Evolutionary conservation across 1,140 invertebrate genomes (phyloP).

Genomic region (Neodiprion fabricii): DNA sequence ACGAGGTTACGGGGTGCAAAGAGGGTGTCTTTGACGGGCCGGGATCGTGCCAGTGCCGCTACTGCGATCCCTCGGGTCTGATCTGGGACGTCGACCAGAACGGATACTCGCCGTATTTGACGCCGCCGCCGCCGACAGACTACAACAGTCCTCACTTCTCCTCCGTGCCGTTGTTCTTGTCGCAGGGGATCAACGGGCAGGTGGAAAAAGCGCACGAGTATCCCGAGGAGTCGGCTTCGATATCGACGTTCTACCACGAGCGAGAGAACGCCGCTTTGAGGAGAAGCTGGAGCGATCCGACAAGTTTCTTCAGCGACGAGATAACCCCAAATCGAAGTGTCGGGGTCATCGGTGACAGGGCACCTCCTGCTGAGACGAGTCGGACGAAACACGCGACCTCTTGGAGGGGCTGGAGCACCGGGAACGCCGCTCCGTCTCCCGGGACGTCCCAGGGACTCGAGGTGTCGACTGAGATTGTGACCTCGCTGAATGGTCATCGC

Average conservation of each 20-base stretch:
- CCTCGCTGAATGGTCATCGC: constrained; percentile 76
- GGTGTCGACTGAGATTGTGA: constrained; percentile 80
- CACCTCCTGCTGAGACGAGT: constrained; percentile 33
- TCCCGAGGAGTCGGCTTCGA: constrained; percentile 24
- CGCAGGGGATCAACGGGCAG: constrained; percentile 41
- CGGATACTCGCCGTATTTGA: constrained; percentile 61
- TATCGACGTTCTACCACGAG: constrained; percentile 22
- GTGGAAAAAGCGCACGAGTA: constrained; percentile 34
- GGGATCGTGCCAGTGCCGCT: constrained; percentile 77
- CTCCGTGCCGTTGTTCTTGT: constrained; percentile 48
- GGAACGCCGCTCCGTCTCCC: constrained; percentile 28
- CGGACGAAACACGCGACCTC: constrained; percentile 24
- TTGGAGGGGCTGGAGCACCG: constrained; percentile 24
- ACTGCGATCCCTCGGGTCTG: constrained; percentile 78
- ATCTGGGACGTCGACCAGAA: constrained; percentile 76
- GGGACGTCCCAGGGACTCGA: constrained; percentile 60
- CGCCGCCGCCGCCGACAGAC: constrained; percentile 41
- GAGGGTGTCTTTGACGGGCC: constrained; percentile 52
- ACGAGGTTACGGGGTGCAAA: constrained; percentile 47
- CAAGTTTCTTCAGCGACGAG: constrained; percentile 53
- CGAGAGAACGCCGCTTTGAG: constrained; percentile 21
- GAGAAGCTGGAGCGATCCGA: constrained; percentile 69
- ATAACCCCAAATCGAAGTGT: constrained; percentile 57
- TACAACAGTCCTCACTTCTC: constrained; percentile 30
- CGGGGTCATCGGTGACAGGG: constrained; percentile 63